Evolutionary conservation across 23 tunicate species (phyloP).

Genomic region (Trididemnum miniatum): DNA sequence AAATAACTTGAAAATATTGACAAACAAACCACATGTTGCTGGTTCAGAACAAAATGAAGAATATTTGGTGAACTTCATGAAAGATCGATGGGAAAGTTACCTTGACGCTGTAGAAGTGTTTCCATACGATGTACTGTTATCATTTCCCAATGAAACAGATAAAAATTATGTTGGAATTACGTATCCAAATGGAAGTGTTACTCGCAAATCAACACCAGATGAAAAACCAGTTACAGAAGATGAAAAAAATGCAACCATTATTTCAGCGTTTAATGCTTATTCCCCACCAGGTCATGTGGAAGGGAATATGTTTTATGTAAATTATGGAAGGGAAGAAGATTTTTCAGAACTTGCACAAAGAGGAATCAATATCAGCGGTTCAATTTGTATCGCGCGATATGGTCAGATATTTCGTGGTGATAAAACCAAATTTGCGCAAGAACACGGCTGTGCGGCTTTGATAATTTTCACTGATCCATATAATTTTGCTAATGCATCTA

Average conservation of each 20-base stretch:
- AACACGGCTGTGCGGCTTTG: slow-evolving; percentile 71
- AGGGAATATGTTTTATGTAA: slow-evolving; percentile 88
- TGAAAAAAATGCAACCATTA: slow-evolving; percentile 46
- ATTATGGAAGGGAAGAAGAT: slow-evolving; percentile 84
- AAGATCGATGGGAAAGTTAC: slow-evolving; percentile 35
- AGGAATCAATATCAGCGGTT: slow-evolving; percentile 44
- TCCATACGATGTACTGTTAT: slow-evolving; percentile 75
- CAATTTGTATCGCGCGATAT: slow-evolving; percentile 86
- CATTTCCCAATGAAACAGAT: slow-evolving; percentile 61
- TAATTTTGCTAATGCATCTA: slow-evolving; percentile 59
- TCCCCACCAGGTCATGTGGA: slow-evolving; percentile 63
- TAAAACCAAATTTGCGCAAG: slow-evolving; percentile 68
- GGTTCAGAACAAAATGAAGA: slow-evolving; percentile 72
- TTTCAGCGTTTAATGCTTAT: slow-evolving; percentile 67
- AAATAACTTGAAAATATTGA: slow-evolving; percentile 41
- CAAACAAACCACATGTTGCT: slow-evolving; percentile 70
- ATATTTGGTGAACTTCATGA: slow-evolving; percentile 42
- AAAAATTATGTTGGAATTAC: slow-evolving; percentile 64
- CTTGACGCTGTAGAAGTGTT: slow-evolving; percentile 73
- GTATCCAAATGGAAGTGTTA: slow-evolving; percentile 48
- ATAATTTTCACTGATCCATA: slow-evolving; percentile 78
- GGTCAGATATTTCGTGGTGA: slow-evolving; percentile 82
- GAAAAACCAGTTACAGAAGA: slow-evolving; percentile 43
- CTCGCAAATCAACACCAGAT: slow-evolving; percentile 36
- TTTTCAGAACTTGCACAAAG: slow-evolving; percentile 40